A percentile compares a stretch with the other conserved stretches of the same genome.
Evolutionary conservation across 2,113 vertebrate species (phyloP).

Genomic region (Psephotus haematonotus): DNA sequence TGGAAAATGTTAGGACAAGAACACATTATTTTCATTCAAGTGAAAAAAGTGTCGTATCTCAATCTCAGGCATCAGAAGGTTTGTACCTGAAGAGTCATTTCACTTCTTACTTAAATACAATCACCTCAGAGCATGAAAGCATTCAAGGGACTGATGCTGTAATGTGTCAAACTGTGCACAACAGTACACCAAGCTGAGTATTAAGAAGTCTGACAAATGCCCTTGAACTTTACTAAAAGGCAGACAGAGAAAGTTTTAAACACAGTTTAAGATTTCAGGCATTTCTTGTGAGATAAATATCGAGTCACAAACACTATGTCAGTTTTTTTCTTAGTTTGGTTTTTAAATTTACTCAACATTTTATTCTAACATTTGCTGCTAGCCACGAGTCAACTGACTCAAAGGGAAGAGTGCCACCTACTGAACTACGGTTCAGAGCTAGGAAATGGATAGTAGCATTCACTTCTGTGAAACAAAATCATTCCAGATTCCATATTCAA

Average conservation of each 20-base stretch:
- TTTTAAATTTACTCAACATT: neutral
- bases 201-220: neutral
- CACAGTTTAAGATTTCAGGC: neutral
- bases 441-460: neutral
- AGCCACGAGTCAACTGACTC: neutral
- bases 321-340: neutral
- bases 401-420: conserved; percentile 76
- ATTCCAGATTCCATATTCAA: neutral
- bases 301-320: neutral
- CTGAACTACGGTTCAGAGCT: conserved; percentile 34
- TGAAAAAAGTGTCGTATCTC: neutral
- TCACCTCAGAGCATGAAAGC: neutral
- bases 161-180: neutral
- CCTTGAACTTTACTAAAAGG: neutral
- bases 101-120: neutral
- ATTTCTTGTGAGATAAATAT: neutral
- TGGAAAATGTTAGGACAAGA: neutral
- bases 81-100: neutral
- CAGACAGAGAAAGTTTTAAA: neutral
- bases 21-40: neutral
- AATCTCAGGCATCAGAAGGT: neutral
- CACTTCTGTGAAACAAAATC: neutral
- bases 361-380: neutral
- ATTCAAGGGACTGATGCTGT: neutral
- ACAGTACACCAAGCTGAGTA: neutral